phyloP scores from a whole-genome alignment of 1,140 invertebrate genomes.

The Pogonomyrmex californicus region DNA sequence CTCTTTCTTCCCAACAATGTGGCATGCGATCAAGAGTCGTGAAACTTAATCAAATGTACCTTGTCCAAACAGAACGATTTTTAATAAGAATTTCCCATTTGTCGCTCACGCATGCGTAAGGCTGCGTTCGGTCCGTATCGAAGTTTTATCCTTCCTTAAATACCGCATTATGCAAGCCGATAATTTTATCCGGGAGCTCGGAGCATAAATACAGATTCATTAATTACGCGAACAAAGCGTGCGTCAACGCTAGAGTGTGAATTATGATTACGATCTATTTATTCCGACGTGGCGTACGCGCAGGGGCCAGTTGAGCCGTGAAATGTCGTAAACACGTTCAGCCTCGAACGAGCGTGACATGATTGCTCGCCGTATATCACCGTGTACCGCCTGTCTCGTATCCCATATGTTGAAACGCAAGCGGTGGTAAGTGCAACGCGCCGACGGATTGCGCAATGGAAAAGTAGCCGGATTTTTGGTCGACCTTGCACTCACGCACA shows the following conservation, averaged over 20 bases:
- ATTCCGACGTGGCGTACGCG: not conserved
- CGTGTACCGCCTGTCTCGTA: not conserved
- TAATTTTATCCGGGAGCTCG: not conserved
- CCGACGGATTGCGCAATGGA: conserved; percentile 65
- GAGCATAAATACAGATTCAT: not conserved
- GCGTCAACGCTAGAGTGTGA: not conserved
- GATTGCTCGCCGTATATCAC: conserved; percentile 47
- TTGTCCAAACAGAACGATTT: not conserved
- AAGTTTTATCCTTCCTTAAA: not conserved
- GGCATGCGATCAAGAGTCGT: not conserved
- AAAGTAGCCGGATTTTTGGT: conserved; percentile 80
- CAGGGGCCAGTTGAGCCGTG: not conserved
- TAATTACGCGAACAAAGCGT: conserved; percentile 20
- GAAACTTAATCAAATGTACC: not conserved
- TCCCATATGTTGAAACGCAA: conserved; percentile 59
- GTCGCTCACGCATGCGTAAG: no score
- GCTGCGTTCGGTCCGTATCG: not conserved
- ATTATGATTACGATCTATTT: conserved; percentile 31
- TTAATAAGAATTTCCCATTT: not conserved
- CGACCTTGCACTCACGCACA: conserved; percentile 74
- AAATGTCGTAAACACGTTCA: conserved; percentile 38
- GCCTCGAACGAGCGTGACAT: not conserved
- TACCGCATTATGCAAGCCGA: not conserved
- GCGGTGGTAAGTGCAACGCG: conserved; percentile 37
- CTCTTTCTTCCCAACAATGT: no score